Base-by-base conservation (phyloP, 2,888 invertebrate genomes). In the Hydroisotoma schaefferi region DNA sequence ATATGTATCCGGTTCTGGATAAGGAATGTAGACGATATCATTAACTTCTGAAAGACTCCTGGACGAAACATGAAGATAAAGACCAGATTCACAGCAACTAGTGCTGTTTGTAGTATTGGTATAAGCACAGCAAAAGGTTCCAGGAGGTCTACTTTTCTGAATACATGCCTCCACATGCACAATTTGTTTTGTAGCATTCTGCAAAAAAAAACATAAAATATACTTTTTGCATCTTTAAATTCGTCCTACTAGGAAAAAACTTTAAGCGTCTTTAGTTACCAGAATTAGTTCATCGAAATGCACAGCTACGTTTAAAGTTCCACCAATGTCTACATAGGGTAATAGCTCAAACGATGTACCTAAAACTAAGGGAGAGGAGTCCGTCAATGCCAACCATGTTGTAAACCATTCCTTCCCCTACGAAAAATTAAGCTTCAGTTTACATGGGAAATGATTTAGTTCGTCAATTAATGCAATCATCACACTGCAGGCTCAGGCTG, bases 381-480 rank as follows among this genome's bases (percentile, higher is more conserved):
- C 78, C 2, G 76, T 76, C 33, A 80, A 69, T 37, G 77, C 74
- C 28, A 80, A 63, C 78, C 78, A 79, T 2, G 79, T 77, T 10
- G 78, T 79, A 60, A 79, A 75, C 77, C 78, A 77, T 55, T 79
- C 78, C 63, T 75, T 75, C n/a, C 78, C 78, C 78, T 80, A 59
- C 25, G 73, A 69, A 52, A 66, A 33, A 33, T 33, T 10, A 15
- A 33, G 8, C 8, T 8, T 8, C 15, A 10, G 33, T 33, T 33
- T 33, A 10, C 33, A 33, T 8, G 15, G 15, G 33, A 10, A 10
- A 33, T 8, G 8, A 33, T 33, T 10, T 10, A 33, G 8, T 8
- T 33, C 15, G 8, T 33, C 33, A n/a, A n/a, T n/a, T n/a, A n/a
- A n/a, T n/a, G n/a, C n/a, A n/a, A n/a, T n/a, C n/a, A n/a, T n/a